Base-by-base conservation (phyloP, 2,113 vertebrate species). In the Montifringilla adamsi region DNA sequence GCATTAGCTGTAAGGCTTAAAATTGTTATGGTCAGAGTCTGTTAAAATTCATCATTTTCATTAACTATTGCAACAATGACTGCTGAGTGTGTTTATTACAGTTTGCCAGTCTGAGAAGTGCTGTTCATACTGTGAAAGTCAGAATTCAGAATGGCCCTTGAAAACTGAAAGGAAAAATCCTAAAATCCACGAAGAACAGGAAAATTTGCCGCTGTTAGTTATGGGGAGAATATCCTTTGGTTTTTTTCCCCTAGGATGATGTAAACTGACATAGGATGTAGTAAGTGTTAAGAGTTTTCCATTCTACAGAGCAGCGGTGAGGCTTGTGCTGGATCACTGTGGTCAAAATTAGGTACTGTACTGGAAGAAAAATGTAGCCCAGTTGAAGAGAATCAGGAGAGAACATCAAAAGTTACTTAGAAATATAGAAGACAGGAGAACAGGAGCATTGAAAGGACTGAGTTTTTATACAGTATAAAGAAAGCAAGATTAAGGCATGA, bases 231-330 rank as follows among this genome's bases (percentile, higher is more conserved):
- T 52, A 49, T n/a, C 8, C 15, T 77, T 35, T 58, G 7, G 2
- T 1, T 15, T 47, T 47, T 47, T 53, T 3, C 0, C 4, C 3
- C 22, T 10, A 12, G 31, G 26, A 7, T 59, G 8, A 13, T 81
- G 19, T 59, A 67, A 89, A 63, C 17, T 81, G 46, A 26, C 6
- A 8, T 30, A 59, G 20, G 21, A 49, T 58, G 11, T 37, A 47
- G 3, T 64, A 60, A 86, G 37, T 2, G 0, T 50, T 39, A 41
- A 46, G 49, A 77, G 28, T 90, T 79, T 89, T 80, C 24, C 10
- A 4, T 60, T 80, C 49, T 49, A 2, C 9, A 27, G 1, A 69
- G 31, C 22, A 11, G 13, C 31, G 53, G 20, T 68, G 30, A 80
- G 10, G 31, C 9, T 86, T 69, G 9, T 64, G 44, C 79, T 88